Evolutionary conservation across 1,140 invertebrate genomes (phyloP), one percentile per base, ranked within the genome.

Genomic region (Arion vulgaris): DNA sequence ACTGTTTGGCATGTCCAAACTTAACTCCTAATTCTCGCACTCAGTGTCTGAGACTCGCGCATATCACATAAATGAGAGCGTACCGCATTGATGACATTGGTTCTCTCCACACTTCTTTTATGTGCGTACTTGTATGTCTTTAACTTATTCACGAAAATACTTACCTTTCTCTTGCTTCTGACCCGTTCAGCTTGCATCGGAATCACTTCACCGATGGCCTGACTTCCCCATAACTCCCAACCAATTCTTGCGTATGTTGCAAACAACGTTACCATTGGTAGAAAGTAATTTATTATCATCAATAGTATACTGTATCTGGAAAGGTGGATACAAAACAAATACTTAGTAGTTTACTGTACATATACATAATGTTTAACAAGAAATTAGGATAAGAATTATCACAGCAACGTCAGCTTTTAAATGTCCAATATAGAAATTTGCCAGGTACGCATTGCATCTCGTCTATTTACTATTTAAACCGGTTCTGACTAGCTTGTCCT

Each of bases 191-290:
- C 94, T 82, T 92, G 91, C 39, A 89, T 88, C 19, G 87, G 95
- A 0, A 96, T 97, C 36, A 95, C 94, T 91, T 98, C 97, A 0
- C 97, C 97, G 66, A 98, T 98, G 0, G 96, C 96, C 77, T 95
- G 93, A 28, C 96, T 96, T 7, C 96, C 97, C 97, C 98, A 99
- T 4, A 99, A 93, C 87, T 98, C 97, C 71, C 96, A 93, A 5
- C 97, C 96, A 94, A 98, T 97, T 0, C 95, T 93, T 0, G 95
- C 94, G 90, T 99, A 99, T 87, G 97, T 97, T 39, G 96, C 94
- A 2, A 95, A 95, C 95, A 98, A 97, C 0, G 96, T 95, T 53
- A 95, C 90, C 94, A 99, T 96, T 17, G 98, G 98, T 77, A 98
- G 93, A n/a, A 97, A 93, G 89, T 99, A 99, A 13, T 97, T 98